Base-by-base conservation (phyloP, 1,140 invertebrate species). In the Agrilus planipennis region DNA sequence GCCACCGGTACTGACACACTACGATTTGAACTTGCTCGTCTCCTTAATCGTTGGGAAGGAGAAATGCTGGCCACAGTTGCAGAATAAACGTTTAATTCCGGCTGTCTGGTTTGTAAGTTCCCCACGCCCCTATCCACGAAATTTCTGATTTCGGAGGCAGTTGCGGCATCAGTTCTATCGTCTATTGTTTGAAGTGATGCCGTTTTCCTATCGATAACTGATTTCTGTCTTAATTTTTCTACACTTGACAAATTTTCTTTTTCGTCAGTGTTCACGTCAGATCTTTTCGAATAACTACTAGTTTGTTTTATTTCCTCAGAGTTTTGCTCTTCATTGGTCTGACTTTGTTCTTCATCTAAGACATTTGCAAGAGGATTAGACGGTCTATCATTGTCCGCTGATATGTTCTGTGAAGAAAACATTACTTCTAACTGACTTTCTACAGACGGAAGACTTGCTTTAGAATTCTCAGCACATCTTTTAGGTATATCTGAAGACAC, bases 391-490 rank as follows among this genome's bases (percentile, higher is more conserved):
- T 28, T 29, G 10, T 21, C 11, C 18, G 5, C 12, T 29, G 7
- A 10, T n/a, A 30, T 4, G 9, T 34, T 39, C 20, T 39, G 23
- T 6, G 14, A 17, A 18, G 23, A 12, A 28, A 39, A 39, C 10
- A 28, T 12, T n/a, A 27, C 27, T 11, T 39, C 37, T 9, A 28
- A 19, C 12, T 39, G 23, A 14, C 27, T 39, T 39, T 39, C 37
- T n/a, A 28, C 27, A 25, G 23, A 6, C n/a, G 23, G 23, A 25
- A n/a, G 23, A 25, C 6, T n/a, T 25, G 6, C 23, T 7, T 25
- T 25, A 25, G 23, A 25, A 7, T 6, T 7, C 6, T 7, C 23
- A 25, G 23, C n/a, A 25, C 23, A 25, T 25, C 11, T 25, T 25
- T 5, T 25, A 25, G 22, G 5, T 6, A 25, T 11, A 25, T 25